Base-by-base conservation (phyloP, 2,888 invertebrate species). In the Heliconius ismenius region DNA sequence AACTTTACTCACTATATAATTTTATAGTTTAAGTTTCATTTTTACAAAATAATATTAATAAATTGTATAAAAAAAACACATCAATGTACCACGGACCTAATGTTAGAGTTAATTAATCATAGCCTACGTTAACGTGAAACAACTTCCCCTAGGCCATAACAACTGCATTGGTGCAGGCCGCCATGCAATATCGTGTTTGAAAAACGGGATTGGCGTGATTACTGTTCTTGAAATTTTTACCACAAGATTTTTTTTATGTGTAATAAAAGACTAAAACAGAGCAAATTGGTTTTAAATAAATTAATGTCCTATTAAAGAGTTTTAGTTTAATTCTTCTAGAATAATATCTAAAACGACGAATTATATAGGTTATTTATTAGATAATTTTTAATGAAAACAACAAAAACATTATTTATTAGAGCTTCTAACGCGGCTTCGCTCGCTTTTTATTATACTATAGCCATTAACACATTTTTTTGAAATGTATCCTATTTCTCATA, bases 111-210 rank as follows among this genome's bases (percentile, higher is more conserved):
- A 81, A 81, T 81, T 79, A 81, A 80, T 81, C 76, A 81, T 79
- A 80, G 80, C 69, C 74, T 60, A 74, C 73, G 75, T 70, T 73
- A 75, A 69, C 75, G 76, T 73, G 67, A 76, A 69, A 79, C 82
- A 77, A 78, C 76, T 76, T 70, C 73, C 85, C 84, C 79, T 83
- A 74, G 86, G 87, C 87, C 81, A 83, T 83, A 86, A 90, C 89
- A 86, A 89, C 82, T 85, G 88, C 87, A 87, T 80, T 83, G 85
- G 79, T 87, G 88, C 88, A 87, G 77, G 82, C 74, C 73, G 81
- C 87, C 91, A 91, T 89, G 91, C 90, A 84, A 91, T 86, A 88
- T 91, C 88, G 90, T 90, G 91, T 90, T 90, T 80, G 69, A 73
- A 67, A 64, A 75, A 72, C 85, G 80, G 28, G 65, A 62, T 72